Evolutionary conservation across 2,888 invertebrate species (phyloP).

Genomic region (Atherix ibis): DNA sequence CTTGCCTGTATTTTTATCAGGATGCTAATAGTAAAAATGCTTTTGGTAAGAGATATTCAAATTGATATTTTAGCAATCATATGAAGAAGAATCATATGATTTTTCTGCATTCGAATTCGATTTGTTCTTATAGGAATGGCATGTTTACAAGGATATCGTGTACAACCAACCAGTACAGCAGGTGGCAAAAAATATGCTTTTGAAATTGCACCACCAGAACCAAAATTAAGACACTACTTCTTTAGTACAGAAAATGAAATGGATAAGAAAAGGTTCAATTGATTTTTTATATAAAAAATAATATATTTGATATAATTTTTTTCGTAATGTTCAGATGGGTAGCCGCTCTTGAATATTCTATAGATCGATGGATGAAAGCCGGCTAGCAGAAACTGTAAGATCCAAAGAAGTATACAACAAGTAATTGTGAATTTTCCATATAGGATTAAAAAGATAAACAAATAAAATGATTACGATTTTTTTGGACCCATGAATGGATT

Average conservation of each 20-base stretch:
- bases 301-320: too few species aligned
- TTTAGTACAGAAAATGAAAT: conserved; percentile 90
- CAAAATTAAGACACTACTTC: conserved; percentile 73
- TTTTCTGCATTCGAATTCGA: too few species aligned
- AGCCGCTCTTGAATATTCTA: conserved; percentile 84
- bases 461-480: too few species aligned
- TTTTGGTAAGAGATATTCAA: conserved; percentile 46
- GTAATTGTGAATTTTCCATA: too few species aligned
- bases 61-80: too few species aligned
- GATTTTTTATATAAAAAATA: too few species aligned
- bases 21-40: conserved; percentile 76
- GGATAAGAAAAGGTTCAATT: conserved; percentile 89
- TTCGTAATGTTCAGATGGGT: conserved; percentile 90
- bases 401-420: too few species aligned
- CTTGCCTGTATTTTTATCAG: conserved; percentile 84
- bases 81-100: neutral
- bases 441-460: too few species aligned
- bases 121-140: conserved; percentile 62
- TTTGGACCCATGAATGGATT: too few species aligned
- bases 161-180: conserved; percentile 60
- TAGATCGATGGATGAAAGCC: conserved; percentile 83
- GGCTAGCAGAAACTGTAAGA: too few species aligned
- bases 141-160: conserved; percentile 84
- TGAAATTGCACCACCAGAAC: conserved; percentile 76
- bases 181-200: conserved; percentile 86